phyloP scores from a whole-genome alignment of 2,888 invertebrate genomes.

The Drosophila mercatorum region DNA sequence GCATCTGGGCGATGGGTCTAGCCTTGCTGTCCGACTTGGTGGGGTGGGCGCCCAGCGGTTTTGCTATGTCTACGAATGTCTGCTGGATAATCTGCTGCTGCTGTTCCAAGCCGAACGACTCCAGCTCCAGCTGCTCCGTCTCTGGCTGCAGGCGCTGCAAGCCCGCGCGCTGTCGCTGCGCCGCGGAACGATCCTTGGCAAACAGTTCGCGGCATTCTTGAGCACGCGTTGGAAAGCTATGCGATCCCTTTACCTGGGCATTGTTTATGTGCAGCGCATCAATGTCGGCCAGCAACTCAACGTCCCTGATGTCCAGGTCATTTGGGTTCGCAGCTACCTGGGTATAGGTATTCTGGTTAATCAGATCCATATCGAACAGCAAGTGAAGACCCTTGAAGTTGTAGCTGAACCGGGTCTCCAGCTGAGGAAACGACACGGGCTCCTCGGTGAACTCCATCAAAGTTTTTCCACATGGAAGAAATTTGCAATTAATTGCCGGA shows the following conservation, averaged over 20 bases:
- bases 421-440: constrained; percentile 31
- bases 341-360: constrained; percentile 22
- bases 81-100: constrained; percentile 33
- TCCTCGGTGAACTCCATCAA: constrained; percentile 38
- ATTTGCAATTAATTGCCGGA: constrained; percentile 36
- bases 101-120: constrained; percentile 22
- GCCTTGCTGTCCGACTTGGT: constrained; percentile 33
- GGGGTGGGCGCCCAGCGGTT: constrained; percentile 32
- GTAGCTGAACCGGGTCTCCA: constrained; percentile 30
- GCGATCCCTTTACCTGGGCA: neutral
- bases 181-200: constrained; percentile 25
- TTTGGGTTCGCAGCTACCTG: neutral
- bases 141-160: constrained; percentile 4
- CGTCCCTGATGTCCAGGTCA: constrained; percentile 40
- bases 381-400: constrained; percentile 49
- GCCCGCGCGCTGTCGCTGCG: constrained; percentile 7
- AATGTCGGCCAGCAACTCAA: constrained; percentile 29
- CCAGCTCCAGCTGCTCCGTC: neutral
- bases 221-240: constrained; percentile 9
- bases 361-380: constrained; percentile 54
- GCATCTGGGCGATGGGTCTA: constrained; percentile 24
- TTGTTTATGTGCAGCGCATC: constrained; percentile 20
- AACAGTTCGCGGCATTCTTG: constrained; percentile 32
- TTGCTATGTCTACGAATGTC: constrained; percentile 41
- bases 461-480: constrained; percentile 43